Conservation (phyloP, 2,797 vertebrate species). For the Gallinago stenura region DNA sequence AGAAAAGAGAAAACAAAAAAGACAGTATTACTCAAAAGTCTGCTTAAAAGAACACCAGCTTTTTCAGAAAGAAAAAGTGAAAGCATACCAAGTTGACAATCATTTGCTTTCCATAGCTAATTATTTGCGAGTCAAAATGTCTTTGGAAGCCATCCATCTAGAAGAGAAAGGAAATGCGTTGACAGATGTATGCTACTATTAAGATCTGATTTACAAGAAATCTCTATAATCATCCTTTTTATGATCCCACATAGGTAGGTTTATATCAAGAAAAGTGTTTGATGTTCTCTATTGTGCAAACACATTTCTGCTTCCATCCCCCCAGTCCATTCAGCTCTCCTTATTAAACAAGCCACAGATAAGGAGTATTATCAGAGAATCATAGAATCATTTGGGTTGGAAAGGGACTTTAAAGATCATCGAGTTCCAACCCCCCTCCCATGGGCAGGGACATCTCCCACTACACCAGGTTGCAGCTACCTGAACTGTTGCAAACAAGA, state of each 20-base stretch:
- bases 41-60: background rate
- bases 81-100: slow-evolving; percentile 91
- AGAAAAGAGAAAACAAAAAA: background rate
- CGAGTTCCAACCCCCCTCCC: too few relatives aligned
- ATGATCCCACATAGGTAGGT: background rate
- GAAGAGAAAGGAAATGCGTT: slow-evolving; percentile 10
- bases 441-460: too few relatives aligned
- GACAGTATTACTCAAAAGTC: background rate
- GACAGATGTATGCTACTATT: background rate
- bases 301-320: background rate
- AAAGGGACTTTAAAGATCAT: too few relatives aligned
- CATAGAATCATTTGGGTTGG: too few relatives aligned
- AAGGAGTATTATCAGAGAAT: background rate
- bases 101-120: slow-evolving; percentile 94
- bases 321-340: background rate
- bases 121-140: slow-evolving; percentile 95
- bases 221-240: background rate
- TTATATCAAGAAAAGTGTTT: background rate
- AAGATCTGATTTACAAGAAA: background rate
- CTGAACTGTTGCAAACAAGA: background rate
- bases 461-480: background rate
- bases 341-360: background rate
- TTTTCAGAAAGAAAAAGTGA: background rate
- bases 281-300: background rate
- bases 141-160: slow-evolving; percentile 97